Base-by-base conservation (phyloP, 1,140 invertebrate species). In the Cherax quadricarinatus region DNA sequence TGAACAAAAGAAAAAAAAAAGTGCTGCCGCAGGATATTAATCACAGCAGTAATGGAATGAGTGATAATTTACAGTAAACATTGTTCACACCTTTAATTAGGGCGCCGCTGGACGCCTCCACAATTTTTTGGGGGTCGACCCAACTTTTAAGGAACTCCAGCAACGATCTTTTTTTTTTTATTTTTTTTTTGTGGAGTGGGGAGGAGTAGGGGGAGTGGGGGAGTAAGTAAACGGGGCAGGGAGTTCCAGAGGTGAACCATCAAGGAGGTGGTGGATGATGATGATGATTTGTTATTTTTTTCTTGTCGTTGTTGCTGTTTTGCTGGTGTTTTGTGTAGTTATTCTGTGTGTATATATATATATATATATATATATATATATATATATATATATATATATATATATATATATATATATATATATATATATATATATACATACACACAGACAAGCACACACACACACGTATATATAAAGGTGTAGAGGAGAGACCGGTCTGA, bases 41-140 rank as follows among this genome's bases (percentile, higher is more conserved):
- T 75, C 70, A 75, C 70, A 21, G 70, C 9, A 6, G 24, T 75
- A 75, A 75, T 75, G 24, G 70, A 75, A 75, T 75, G 70, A 75
- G 70, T 75, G 70, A 75, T 75, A 6, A 75, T 75, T 75, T 75
- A 75, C 70, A 30, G 70, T 75, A 75, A 75, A 75, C 70, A 75
- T 75, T 75, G 70, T 75, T 75, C 70, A 21, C 70, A 75, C 70
- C 70, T 75, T 75, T 75, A 75, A 75, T 75, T 75, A 75, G n/a
- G 24, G 21, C 70, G 70, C 70, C 21, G 70, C 24, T 75, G 70
- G 70, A 75, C n/a, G 24, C 24, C 70, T 5, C 14, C 14, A 7
- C 14, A 5, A 21, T 18, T 14, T 66, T 66, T 66, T 66, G 14
- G 14, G 30, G 30, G 30, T 0, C 18, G 53, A 14, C 14, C 21